Percentiles rank a stretch among this genome's conserved stretches.
These are phyloP conservation scores for Trypoxylon attenuatum DNA, from an alignment of 2,888 invertebrate species.

Conservation along the genomic window DNA sequence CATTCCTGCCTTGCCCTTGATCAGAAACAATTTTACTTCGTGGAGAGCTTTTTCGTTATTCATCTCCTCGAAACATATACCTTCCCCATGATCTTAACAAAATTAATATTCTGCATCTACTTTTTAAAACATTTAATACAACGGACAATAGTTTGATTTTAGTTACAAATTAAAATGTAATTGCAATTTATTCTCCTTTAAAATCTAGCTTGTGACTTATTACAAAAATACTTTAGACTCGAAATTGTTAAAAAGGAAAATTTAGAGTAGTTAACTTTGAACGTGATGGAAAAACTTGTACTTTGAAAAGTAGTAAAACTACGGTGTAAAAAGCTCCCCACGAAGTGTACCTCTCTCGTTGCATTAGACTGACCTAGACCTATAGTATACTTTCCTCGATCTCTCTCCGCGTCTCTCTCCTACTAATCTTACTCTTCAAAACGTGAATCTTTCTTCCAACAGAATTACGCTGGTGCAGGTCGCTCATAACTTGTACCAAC, in stretches of 20 bases:
- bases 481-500: constrained; percentile 22
- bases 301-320: too few species aligned
- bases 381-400: constrained; percentile 5
- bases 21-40: constrained; percentile 6
- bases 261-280: too few species aligned
- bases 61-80: background rate
- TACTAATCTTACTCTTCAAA: constrained; percentile 7
- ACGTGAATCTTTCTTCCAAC: constrained; percentile 16
- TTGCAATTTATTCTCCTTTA: too few species aligned
- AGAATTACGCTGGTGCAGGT: constrained; percentile 6
- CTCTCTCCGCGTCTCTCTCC: constrained; percentile 24
- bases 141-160: too few species aligned
- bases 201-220: too few species aligned
- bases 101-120: too few species aligned
- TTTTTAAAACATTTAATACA: too few species aligned
- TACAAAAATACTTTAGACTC: too few species aligned
- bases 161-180: too few species aligned
- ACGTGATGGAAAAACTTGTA: too few species aligned
- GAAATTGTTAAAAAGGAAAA: too few species aligned
- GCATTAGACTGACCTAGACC: constrained; percentile 26
- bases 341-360: constrained; percentile 15
- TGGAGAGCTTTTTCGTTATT: constrained; percentile 24
- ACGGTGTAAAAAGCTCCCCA: constrained; percentile 45
- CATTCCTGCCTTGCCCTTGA: constrained; percentile 42
- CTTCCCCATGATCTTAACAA: background rate